Evolutionary conservation across 1,140 invertebrate species (phyloP).

Genomic region (Drosophila quadrilineata): DNA sequence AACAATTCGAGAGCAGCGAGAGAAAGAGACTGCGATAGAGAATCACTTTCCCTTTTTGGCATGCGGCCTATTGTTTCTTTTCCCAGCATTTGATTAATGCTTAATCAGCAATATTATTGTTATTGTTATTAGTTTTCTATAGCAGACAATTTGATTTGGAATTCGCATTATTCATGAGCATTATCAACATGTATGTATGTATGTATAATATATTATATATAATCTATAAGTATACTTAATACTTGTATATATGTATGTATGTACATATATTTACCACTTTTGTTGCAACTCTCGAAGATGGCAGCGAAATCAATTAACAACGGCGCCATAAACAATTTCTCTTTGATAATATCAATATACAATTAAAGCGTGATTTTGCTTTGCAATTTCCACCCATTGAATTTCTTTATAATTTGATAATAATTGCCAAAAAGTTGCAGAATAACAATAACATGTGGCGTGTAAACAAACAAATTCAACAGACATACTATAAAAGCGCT

Average conservation of each 20-base stretch:
- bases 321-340: slow-evolving; percentile 55
- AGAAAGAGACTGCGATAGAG: too few species aligned
- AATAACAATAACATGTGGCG: too few species aligned
- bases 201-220: too few species aligned
- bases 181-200: slow-evolving; percentile 20
- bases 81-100: slow-evolving; percentile 64
- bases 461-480: not conserved
- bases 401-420: slow-evolving; percentile 4
- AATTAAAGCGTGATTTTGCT: slow-evolving; percentile 8
- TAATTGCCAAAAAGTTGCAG: too few species aligned
- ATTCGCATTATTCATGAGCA: slow-evolving; percentile 34
- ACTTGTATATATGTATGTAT: too few species aligned
- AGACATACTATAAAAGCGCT: not conserved
- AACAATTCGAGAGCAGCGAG: too few species aligned
- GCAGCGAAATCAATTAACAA: slow-evolving; percentile 52
- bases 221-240: slow-evolving; percentile 19
- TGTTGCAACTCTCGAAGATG: not conserved
- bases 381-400: slow-evolving; percentile 1
- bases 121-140: slow-evolving; percentile 76
- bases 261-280: slow-evolving; percentile 17
- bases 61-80: slow-evolving; percentile 22
- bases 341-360: slow-evolving; percentile 37
- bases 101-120: slow-evolving; percentile 78
- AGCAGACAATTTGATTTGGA: slow-evolving; percentile 25
- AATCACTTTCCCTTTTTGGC: slow-evolving; percentile 15